Conservation (phyloP, 1,140 invertebrate species). For the Pectinophora gossypiella region DNA sequence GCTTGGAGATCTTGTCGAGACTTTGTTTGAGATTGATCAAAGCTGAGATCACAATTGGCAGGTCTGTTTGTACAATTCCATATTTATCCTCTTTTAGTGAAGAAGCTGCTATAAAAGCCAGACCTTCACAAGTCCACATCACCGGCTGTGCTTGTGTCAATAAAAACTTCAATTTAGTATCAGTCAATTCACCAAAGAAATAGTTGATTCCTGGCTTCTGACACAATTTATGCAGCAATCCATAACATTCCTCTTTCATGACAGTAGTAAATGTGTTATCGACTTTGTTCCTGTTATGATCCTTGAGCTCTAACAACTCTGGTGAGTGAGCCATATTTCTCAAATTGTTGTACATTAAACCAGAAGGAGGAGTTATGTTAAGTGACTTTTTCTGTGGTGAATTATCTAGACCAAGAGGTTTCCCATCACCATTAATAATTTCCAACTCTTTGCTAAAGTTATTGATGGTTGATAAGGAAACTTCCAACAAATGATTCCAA, state of each 20-base stretch:
- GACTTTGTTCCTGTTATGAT: slow-evolving; percentile 42
- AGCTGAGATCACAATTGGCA: slow-evolving; percentile 80
- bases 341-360: slow-evolving; percentile 47
- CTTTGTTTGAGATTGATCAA: slow-evolving; percentile 81
- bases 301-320: slow-evolving; percentile 40
- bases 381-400: slow-evolving; percentile 21
- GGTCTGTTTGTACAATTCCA: slow-evolving; percentile 87
- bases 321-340: slow-evolving; percentile 67
- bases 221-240: slow-evolving; percentile 54
- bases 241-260: slow-evolving; percentile 50
- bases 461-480: slow-evolving; percentile 77
- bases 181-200: slow-evolving; percentile 82
- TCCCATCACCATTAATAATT: slow-evolving; percentile 68
- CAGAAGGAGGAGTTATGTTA: slow-evolving; percentile 35
- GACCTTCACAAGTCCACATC: slow-evolving; percentile 82
- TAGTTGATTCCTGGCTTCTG: slow-evolving; percentile 80
- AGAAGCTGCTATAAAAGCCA: slow-evolving; percentile 79
- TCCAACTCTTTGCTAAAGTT: slow-evolving; percentile 79
- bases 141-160: slow-evolving; percentile 81
- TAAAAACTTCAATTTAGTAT: slow-evolving; percentile 79
- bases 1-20: slow-evolving; percentile 83
- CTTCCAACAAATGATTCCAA: slow-evolving; percentile 83
- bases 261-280: slow-evolving; percentile 57
- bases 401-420: slow-evolving; percentile 38
- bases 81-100: slow-evolving; percentile 86